A percentile compares a stretch with the other conserved stretches of the same genome.
Conservation (phyloP, 2,113 vertebrate genomes). For the Tonatia bakeri region DNA sequence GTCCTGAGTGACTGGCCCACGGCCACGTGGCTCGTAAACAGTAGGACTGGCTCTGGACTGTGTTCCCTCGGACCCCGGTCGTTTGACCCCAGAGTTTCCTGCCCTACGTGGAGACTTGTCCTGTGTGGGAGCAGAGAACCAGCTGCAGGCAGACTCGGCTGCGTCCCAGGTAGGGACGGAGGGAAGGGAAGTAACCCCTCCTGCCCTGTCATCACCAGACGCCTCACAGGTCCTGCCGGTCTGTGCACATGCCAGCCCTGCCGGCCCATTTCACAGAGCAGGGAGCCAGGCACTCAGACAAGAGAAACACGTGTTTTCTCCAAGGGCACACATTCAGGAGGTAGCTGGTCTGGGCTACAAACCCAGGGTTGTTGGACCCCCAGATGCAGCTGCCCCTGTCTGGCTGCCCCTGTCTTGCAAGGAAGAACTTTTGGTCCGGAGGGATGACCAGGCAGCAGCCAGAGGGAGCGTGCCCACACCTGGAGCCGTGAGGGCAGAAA, state of each 20-base stretch:
- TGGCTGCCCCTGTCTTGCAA: neutral
- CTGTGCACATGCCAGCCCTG: neutral
- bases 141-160: neutral
- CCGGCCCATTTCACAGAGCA: neutral
- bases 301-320: neutral
- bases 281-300: neutral
- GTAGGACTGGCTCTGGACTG: neutral
- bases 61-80: neutral
- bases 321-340: neutral
- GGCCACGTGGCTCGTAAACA: neutral
- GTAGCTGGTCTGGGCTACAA: neutral
- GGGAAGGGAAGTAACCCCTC: neutral
- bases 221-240: neutral
- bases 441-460: neutral
- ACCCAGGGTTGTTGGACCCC: neutral
- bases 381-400: neutral
- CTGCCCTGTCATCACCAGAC: rapidly evolving
- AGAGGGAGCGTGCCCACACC: neutral
- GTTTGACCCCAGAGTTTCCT: neutral
- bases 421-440: neutral
- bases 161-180: rapidly evolving
- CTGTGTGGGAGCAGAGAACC: neutral
- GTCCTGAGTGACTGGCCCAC: neutral
- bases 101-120: neutral
- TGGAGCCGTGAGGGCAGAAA: neutral